phyloP scores from a whole-genome alignment of 2,888 invertebrate species.

The Julus scandinavius region DNA sequence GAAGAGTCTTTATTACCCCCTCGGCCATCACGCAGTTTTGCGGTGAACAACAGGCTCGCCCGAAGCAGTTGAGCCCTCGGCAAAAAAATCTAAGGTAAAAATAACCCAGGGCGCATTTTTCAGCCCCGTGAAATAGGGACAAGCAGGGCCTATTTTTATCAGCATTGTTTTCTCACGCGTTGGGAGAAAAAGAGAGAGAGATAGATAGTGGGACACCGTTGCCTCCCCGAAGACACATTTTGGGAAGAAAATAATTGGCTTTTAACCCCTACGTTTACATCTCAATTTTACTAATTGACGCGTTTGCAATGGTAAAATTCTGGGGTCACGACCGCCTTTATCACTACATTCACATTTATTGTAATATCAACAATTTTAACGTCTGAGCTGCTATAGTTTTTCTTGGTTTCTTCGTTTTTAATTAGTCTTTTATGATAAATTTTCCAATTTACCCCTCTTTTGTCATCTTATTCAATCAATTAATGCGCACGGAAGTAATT shows the following conservation, averaged over 20 bases:
- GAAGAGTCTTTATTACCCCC: background rate
- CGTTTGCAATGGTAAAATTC: background rate
- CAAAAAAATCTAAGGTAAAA: background rate
- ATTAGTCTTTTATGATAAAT: no score
- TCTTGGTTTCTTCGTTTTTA: no score
- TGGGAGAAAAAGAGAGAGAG: no score
- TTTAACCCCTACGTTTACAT: background rate
- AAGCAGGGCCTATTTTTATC: background rate
- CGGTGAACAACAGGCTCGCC: background rate
- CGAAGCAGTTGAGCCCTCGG: background rate
- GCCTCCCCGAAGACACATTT: background rate
- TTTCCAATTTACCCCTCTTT: no score
- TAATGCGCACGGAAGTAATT: no score
- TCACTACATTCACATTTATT: no score
- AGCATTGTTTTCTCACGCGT: background rate
- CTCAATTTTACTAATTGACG: background rate
- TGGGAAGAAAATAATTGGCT: background rate
- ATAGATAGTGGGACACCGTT: background rate
- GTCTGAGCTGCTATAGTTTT: no score
- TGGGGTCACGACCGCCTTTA: background rate
- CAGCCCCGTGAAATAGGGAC: background rate
- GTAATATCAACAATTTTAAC: no score
- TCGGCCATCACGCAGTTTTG: no score
- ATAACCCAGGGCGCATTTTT: conserved; percentile 7
- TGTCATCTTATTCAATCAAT: no score